Percentiles rank a stretch among this genome's conserved stretches.
phyloP scores from a whole-genome alignment of 2,888 invertebrate genomes.

The Flexamia atlantica region DNA sequence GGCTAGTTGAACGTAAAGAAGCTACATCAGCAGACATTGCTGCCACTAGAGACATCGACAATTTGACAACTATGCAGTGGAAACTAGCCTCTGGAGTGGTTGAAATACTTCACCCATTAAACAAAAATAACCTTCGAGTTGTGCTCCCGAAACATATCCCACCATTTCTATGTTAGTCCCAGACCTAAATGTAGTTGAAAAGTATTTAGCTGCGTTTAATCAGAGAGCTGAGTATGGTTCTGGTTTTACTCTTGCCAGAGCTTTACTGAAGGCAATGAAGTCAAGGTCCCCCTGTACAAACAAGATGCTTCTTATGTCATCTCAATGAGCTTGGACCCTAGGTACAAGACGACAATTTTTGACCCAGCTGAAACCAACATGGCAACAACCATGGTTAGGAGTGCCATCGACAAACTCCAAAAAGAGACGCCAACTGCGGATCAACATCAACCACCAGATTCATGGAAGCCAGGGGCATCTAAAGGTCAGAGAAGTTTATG shows the following conservation, averaged over 20 bases:
- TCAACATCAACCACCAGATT: background rate
- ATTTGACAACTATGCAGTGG: slow-evolving; percentile 14
- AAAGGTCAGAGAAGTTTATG: background rate
- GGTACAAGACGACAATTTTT: background rate
- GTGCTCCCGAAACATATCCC: background rate
- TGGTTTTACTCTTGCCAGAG: background rate
- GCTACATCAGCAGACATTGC: slow-evolving; percentile 16
- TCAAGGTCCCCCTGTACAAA: background rate
- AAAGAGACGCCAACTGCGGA: background rate
- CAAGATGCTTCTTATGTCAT: background rate
- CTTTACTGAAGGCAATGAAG: background rate
- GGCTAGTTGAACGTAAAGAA: slow-evolving; percentile 7
- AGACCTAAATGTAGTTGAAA: background rate
- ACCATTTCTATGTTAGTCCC: slow-evolving; percentile 11
- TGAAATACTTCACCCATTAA: background rate
- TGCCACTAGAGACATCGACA: background rate
- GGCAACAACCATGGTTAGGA: background rate
- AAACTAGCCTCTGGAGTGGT: background rate
- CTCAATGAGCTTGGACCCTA: background rate
- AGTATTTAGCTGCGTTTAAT: background rate
- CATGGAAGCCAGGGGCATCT: background rate
- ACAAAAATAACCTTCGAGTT: background rate
- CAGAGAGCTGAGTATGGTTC: background rate
- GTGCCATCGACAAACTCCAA: background rate
- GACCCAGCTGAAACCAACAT: background rate